These are phyloP conservation scores for Theretra japonica DNA, from an alignment of 2,888 invertebrate genomes.

Conservation along the genomic window DNA sequence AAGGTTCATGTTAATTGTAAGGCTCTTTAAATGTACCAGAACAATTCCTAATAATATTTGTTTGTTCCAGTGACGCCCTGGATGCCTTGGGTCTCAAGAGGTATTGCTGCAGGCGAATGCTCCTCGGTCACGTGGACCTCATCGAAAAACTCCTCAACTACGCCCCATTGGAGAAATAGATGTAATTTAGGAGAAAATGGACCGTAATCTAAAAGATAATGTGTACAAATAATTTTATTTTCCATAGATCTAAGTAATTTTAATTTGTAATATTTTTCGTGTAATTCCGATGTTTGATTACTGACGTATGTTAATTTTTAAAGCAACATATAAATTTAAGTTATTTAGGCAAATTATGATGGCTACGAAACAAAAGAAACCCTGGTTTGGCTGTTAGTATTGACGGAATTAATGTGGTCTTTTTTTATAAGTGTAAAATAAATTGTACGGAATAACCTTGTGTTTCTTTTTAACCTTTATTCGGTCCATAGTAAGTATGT, in stretches of 20 bases:
- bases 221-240: not conserved
- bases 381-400: no score
- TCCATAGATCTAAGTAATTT: not conserved
- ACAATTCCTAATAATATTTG: constrained; percentile 12
- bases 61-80: constrained; percentile 93
- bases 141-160: constrained; percentile 99
- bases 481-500: no score
- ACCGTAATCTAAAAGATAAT: constrained; percentile 14
- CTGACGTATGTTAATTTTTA: no score
- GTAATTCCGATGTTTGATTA: no score
- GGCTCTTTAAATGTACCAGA: not conserved
- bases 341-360: not conserved
- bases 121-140: constrained; percentile 99
- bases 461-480: not conserved
- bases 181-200: not conserved
- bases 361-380: not conserved
- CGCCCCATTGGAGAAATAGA: constrained; percentile 97
- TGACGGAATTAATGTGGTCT: no score
- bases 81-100: constrained; percentile 97
- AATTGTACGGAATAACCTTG: not conserved
- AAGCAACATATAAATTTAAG: no score
- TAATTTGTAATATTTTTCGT: not conserved
- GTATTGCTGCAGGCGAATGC: constrained; percentile 99
- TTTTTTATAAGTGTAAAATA: not conserved
- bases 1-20: no score